Conservation (phyloP, 1,140 invertebrate species). For the Macrobrachium rosenbergii region DNA sequence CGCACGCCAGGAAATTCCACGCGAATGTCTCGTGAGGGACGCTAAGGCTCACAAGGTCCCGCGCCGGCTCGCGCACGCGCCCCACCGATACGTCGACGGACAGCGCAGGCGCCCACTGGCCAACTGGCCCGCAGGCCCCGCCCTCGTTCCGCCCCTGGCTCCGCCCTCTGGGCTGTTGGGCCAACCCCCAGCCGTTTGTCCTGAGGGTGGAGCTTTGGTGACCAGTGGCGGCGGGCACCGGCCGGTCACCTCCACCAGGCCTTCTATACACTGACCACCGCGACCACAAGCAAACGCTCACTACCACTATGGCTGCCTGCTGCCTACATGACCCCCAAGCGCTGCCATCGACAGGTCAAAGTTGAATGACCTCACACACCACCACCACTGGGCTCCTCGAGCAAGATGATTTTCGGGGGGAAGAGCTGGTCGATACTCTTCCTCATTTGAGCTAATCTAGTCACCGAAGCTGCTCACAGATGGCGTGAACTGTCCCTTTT, state of each 20-base stretch:
- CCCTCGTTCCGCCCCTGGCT: conserved; percentile 40
- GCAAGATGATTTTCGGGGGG: conserved; percentile 36
- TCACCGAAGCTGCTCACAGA: conserved; percentile 47
- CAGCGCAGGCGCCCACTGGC: conserved; percentile 49
- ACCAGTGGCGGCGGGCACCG: conserved; percentile 44
- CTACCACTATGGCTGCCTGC: conserved; percentile 45
- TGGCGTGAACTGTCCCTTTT: conserved; percentile 50
- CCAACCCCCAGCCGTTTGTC: conserved; percentile 37
- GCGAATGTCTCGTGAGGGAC: conserved; percentile 55
- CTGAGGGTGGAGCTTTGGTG: conserved; percentile 39
- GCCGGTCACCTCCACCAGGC: conserved; percentile 41
- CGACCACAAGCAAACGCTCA: conserved; percentile 45
- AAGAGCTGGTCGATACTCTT: conserved; percentile 45
- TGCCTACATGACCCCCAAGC: conserved; percentile 43
- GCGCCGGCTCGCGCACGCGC: conserved; percentile 57
- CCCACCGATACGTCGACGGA: conserved; percentile 16
- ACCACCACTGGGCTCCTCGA: conserved; percentile 11
- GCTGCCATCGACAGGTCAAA: conserved; percentile 47
- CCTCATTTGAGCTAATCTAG: conserved; percentile 50
- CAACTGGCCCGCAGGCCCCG: conserved; percentile 31
- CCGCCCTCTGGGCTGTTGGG: conserved; percentile 22
- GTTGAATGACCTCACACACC: conserved; percentile 51
- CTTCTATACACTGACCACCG: conserved; percentile 49
- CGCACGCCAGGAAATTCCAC: conserved; percentile 47
- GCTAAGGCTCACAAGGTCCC: conserved; percentile 48